Evolutionary conservation across 2,113 vertebrate species (phyloP).

Genomic region (Spheniscus mendiculus): DNA sequence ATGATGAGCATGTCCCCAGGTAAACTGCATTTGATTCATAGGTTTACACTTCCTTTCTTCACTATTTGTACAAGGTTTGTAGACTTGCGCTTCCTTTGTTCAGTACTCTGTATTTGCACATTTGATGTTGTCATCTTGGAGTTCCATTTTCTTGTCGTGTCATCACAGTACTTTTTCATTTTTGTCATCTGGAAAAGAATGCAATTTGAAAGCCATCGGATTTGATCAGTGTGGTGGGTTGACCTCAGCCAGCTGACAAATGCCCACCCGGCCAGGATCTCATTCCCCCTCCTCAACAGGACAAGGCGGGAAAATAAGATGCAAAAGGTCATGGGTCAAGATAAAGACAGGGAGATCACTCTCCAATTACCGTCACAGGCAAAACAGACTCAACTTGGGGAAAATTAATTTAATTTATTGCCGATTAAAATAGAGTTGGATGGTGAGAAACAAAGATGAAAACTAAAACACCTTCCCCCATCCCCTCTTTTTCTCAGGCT

Average conservation of each 20-base stretch:
- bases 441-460: background rate
- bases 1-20: constrained; percentile 82
- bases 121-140: background rate
- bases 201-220: background rate
- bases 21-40: constrained; percentile 20
- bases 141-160: background rate
- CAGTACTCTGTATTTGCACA: background rate
- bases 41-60: background rate
- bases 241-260: background rate
- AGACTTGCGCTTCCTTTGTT: background rate
- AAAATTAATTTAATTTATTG: background rate
- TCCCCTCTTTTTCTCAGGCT: background rate
- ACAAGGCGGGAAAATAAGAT: background rate
- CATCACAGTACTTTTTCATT: background rate
- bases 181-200: background rate
- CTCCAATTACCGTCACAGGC: background rate
- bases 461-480: background rate
- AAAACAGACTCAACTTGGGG: background rate
- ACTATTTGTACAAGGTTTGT: background rate
- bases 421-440: background rate
- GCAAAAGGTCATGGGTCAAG: background rate
- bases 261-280: background rate
- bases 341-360: background rate
- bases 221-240: background rate
- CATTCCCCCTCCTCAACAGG: background rate